phyloP scores from a whole-genome alignment of 1,140 invertebrate species.

The Stegodyphus dumicola region DNA sequence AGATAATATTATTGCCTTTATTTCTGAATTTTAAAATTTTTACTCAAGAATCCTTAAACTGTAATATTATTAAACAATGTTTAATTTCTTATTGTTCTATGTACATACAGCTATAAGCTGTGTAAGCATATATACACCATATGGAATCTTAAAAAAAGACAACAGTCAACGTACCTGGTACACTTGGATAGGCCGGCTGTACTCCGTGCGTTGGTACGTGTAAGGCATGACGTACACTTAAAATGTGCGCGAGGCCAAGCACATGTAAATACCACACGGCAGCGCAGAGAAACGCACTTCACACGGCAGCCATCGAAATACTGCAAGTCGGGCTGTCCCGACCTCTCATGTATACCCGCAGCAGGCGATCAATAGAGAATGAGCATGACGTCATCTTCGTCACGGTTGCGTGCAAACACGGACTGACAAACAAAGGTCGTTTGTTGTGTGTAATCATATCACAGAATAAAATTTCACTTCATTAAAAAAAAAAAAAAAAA shows the following conservation, averaged over 20 bases:
- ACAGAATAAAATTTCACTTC: too few relatives aligned
- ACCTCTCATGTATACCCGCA: background rate
- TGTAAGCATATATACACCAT: too few relatives aligned
- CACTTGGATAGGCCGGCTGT: slow-evolving; percentile 41
- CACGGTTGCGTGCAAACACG: slow-evolving; percentile 18
- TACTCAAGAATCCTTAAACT: too few relatives aligned
- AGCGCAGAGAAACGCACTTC: background rate
- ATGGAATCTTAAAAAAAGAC: too few relatives aligned
- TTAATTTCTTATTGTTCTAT: too few relatives aligned
- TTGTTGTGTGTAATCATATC: too few relatives aligned
- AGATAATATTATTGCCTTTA: too few relatives aligned
- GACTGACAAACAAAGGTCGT: too few relatives aligned
- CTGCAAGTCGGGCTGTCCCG: slow-evolving; percentile 19
- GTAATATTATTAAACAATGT: too few relatives aligned
- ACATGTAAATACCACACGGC: slow-evolving; percentile 4
- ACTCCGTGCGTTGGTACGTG: slow-evolving; percentile 41
- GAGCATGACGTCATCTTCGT: slow-evolving; percentile 30
- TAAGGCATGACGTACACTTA: slow-evolving; percentile 30
- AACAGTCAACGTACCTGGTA: slow-evolving; percentile 7
- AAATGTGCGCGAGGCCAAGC: background rate
- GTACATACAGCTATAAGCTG: too few relatives aligned
- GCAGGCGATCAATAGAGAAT: slow-evolving; percentile 26
- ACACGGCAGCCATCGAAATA: background rate
- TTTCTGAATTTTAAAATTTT: too few relatives aligned
- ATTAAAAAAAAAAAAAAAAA: too few relatives aligned